Conservation (phyloP, 1,140 invertebrate genomes). For the Diachasmimorpha longicaudata region DNA sequence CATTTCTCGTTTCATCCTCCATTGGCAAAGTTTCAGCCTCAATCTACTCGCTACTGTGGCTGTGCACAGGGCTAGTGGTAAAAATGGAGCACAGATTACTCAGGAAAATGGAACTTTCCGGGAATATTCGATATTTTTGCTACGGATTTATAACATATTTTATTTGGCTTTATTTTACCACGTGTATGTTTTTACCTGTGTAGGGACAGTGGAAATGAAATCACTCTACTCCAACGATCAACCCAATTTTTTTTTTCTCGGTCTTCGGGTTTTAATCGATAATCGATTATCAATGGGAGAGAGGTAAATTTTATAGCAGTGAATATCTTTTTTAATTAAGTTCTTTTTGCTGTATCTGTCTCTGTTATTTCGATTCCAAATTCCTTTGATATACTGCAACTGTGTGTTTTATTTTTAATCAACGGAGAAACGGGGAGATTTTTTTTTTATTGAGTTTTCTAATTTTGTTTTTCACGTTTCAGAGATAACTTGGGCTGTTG, state of each 20-base stretch:
- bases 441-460: neutral
- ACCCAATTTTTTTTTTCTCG: neutral
- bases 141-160: no score
- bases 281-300: no score
- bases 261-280: no score
- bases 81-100: constrained; percentile 17
- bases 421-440: neutral
- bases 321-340: no score
- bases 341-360: no score
- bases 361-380: no score
- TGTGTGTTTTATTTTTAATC: neutral
- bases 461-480: neutral
- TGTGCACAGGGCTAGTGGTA: neutral
- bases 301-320: no score
- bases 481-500: no score
- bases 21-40: no score
- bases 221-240: neutral
- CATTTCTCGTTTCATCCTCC: neutral
- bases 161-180: neutral
- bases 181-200: neutral
- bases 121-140: neutral
- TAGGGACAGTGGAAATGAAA: neutral
- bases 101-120: constrained; percentile 11
- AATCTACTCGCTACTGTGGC: neutral
- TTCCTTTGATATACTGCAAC: no score